These are phyloP conservation scores for Dufourea novaeangliae DNA, from an alignment of 1,140 invertebrate species.

Conservation along the genomic window DNA sequence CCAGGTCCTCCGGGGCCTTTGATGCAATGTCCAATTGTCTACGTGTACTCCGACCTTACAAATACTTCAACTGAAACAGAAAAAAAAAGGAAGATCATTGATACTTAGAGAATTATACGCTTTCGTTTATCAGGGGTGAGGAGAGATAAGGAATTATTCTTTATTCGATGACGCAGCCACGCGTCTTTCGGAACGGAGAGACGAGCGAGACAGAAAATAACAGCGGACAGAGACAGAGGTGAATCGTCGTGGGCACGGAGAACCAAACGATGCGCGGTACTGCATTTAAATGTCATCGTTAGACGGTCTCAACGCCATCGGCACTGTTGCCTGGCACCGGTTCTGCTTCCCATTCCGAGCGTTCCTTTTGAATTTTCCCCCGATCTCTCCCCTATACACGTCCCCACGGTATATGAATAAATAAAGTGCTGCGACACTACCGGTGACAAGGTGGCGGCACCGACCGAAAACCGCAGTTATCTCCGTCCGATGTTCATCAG, in stretches of 20 bases:
- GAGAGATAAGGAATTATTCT: neutral
- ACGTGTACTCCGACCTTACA: neutral
- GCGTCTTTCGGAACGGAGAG: constrained; percentile 17
- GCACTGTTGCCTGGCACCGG: constrained; percentile 66
- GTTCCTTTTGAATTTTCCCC: constrained; percentile 72
- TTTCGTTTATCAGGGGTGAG: neutral
- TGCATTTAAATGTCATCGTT: constrained; percentile 83
- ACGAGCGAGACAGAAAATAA: neutral
- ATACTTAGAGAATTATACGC: neutral
- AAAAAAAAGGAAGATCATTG: neutral
- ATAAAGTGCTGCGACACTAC: constrained; percentile 73
- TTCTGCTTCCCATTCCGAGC: constrained; percentile 65
- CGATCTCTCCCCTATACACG: constrained; percentile 69
- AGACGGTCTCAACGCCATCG: constrained; percentile 74
- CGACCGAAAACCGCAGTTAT: constrained; percentile 11
- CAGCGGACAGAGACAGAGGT: neutral
- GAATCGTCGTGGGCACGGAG: constrained; percentile 69
- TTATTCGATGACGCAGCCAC: neutral
- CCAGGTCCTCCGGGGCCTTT: constrained; percentile 37
- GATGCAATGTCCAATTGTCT: constrained; percentile 25
- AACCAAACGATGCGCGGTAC: constrained; percentile 80
- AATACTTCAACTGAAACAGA: constrained; percentile 3
- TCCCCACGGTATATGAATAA: constrained; percentile 78
- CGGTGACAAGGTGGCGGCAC: constrained; percentile 14
- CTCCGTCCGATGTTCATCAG: neutral